Base-by-base conservation (phyloP, 1,140 invertebrate genomes). In the Meloidogyne chitwoodi region DNA sequence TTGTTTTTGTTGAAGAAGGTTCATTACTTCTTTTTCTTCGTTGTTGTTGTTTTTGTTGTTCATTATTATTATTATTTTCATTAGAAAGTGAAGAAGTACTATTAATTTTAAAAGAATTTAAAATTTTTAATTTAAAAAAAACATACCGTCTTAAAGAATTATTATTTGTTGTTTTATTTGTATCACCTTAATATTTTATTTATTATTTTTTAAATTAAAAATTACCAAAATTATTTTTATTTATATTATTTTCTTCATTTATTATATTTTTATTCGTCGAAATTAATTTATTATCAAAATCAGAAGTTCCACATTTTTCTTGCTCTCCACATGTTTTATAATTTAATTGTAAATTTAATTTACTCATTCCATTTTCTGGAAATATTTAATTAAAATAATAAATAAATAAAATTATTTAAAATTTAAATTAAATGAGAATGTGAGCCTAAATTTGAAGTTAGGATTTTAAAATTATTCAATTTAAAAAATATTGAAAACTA, bases 21-120 rank as follows among this genome's bases (percentile, higher is more conserved):
- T 75, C 74, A 38, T 34, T 34, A 22, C 31, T 31, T 77, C 27
- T 26, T 29, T 70, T 70, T 11, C 68, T 26, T 19, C 68, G 8
- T n/a, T 70, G 34, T 56, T 56, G 19, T 56, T n/a, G 5, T 56
- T n/a, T 3, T 8, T n/a, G 16, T n/a, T n/a, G n/a, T n/a, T n/a
- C n/a, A n/a, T n/a, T n/a, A n/a, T n/a, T n/a, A n/a, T 56, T 19
- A 56, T 56, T 56, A 56, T 56, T 56, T 56, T 56, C 48, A 56
- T 16, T 44, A 16, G 41, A 44, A 44, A 56, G 48, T n/a, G 48
- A 56, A 6, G 19, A 56, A 56, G 48, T 56, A n/a, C 48, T 56
- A 38, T 8, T 19, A 19, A 48, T 41, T 41, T 41, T 4, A 41
- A 41, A 48, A 56, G 4, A 56, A 56, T 56, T n/a, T 48, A 11